Evolutionary conservation across 1,140 invertebrate species (phyloP).

Genomic region (Drosophila ohnishii): DNA sequence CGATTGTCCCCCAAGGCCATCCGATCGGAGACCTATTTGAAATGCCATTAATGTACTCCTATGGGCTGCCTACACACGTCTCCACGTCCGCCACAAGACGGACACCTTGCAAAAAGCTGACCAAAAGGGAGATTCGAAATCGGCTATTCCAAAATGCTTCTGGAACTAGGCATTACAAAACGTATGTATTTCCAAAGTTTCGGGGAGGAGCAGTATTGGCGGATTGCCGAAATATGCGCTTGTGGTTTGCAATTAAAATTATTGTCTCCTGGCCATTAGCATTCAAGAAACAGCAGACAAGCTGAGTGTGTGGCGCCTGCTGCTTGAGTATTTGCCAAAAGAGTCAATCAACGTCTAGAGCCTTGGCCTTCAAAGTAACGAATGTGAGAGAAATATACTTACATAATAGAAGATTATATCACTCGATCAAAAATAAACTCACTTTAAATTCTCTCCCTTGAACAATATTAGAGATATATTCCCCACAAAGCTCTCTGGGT

Average conservation of each 20-base stretch:
- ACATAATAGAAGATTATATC: neutral
- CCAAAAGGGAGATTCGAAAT: conserved; percentile 21
- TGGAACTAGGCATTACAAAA: conserved; percentile 31
- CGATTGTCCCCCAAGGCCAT: conserved; percentile 27
- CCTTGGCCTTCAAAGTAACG: conserved; percentile 28
- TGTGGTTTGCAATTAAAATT: conserved; percentile 28
- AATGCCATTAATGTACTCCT: conserved; percentile 47
- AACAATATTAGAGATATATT: too few species aligned
- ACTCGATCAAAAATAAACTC: neutral
- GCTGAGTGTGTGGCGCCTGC: conserved; percentile 28
- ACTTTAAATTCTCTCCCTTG: neutral
- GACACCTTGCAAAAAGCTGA: conserved; percentile 45
- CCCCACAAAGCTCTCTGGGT: conserved; percentile 16
- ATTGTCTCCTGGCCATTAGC: conserved; percentile 23
- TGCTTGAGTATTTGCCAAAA: conserved; percentile 19
- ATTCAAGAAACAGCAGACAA: conserved; percentile 26
- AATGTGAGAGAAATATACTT: conserved; percentile 16
- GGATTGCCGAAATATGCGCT: conserved; percentile 8
- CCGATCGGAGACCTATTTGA: conserved; percentile 34
- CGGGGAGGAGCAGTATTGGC: neutral
- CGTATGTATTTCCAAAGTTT: conserved; percentile 5
- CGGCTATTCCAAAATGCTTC: conserved; percentile 27
- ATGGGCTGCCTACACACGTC: too few species aligned
- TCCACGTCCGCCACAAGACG: conserved; percentile 40
- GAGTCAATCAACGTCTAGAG: conserved; percentile 1